A percentile compares a stretch with the other conserved stretches of the same genome.
Evolutionary conservation across 2,113 vertebrate species (phyloP).

Genomic region (Bufo gargarizans): DNA sequence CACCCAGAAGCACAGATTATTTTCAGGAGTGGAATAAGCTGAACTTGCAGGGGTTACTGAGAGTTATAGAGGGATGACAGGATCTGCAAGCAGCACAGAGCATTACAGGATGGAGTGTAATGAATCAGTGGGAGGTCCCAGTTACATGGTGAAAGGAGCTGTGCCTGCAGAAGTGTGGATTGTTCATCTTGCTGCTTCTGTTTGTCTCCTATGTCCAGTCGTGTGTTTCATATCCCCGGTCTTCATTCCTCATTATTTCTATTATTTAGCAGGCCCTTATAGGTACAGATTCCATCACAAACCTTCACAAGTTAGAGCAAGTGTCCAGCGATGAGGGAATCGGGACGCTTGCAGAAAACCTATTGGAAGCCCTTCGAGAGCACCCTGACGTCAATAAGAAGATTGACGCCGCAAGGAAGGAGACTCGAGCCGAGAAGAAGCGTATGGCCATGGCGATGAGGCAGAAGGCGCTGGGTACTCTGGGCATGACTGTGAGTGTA

Average conservation of each 20-base stretch:
- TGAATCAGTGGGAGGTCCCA: not conserved
- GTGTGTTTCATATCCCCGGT: not conserved
- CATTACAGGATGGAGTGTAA: too few relatives aligned
- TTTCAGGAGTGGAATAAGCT: too few relatives aligned
- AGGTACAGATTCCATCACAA: conserved; percentile 94
- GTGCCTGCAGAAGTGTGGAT: not conserved
- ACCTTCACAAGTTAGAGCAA: conserved; percentile 98
- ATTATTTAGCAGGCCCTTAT: conserved; percentile 81
- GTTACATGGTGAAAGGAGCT: not conserved
- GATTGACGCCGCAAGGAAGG: conserved; percentile 93
- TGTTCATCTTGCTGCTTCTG: too few relatives aligned
- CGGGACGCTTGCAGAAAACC: conserved; percentile 93
- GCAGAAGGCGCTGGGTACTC: conserved; percentile 94
- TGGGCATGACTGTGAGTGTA: conserved; percentile 92
- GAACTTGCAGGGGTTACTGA: too few relatives aligned
- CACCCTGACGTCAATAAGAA: conserved; percentile 94
- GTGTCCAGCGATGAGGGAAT: conserved; percentile 98
- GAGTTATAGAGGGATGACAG: too few relatives aligned
- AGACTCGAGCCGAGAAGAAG: conserved; percentile 96
- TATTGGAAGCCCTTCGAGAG: conserved; percentile 92
- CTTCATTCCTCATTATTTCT: not conserved
- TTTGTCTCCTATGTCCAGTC: not conserved
- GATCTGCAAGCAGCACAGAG: too few relatives aligned
- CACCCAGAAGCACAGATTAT: not conserved
- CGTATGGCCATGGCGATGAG: conserved; percentile 99